Conservation (phyloP, 2,797 vertebrate species). For the Spondyliosoma cantharus region DNA sequence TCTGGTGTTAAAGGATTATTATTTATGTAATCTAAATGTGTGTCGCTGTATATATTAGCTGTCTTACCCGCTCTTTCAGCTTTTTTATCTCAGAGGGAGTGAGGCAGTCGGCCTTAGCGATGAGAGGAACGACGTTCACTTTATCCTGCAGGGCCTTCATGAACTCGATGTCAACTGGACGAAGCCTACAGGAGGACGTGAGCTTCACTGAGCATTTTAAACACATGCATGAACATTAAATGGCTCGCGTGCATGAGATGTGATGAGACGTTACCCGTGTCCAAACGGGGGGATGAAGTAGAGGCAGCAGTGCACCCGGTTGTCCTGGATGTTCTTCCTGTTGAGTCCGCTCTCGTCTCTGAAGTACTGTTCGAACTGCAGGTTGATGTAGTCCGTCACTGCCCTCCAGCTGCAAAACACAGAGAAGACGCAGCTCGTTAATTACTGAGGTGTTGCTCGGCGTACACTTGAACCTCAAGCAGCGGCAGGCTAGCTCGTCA, state of each 20-base stretch:
- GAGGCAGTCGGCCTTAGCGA: slow-evolving; percentile 95
- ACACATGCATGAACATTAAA: neutral
- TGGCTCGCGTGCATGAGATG: neutral
- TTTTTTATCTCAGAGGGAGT: slow-evolving; percentile 92
- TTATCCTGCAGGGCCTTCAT: slow-evolving; percentile 97
- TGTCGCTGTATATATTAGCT: neutral
- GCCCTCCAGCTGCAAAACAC: slow-evolving; percentile 88
- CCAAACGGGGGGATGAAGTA: slow-evolving; percentile 97
- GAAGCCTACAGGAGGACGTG: slow-evolving; percentile 81
- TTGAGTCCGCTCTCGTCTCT: slow-evolving; percentile 96
- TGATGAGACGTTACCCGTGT: slow-evolving; percentile 87
- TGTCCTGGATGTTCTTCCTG: slow-evolving; percentile 97
- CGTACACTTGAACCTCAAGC: too few relatives aligned
- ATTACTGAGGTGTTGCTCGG: too few relatives aligned
- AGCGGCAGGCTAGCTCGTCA: too few relatives aligned
- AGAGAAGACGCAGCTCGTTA: neutral
- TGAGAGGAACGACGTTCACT: slow-evolving; percentile 95
- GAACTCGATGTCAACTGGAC: slow-evolving; percentile 95
- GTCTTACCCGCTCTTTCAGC: slow-evolving; percentile 92
- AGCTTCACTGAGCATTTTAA: neutral
- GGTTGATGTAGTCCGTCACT: slow-evolving; percentile 93
- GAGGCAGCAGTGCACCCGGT: slow-evolving; percentile 96
- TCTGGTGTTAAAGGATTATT: neutral
- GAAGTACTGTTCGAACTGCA: slow-evolving; percentile 97
- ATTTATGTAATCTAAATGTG: too few relatives aligned